A percentile compares a stretch with the other conserved stretches of the same genome.
Conservation (phyloP, 1,140 invertebrate genomes). For the Lepidurus apus region DNA sequence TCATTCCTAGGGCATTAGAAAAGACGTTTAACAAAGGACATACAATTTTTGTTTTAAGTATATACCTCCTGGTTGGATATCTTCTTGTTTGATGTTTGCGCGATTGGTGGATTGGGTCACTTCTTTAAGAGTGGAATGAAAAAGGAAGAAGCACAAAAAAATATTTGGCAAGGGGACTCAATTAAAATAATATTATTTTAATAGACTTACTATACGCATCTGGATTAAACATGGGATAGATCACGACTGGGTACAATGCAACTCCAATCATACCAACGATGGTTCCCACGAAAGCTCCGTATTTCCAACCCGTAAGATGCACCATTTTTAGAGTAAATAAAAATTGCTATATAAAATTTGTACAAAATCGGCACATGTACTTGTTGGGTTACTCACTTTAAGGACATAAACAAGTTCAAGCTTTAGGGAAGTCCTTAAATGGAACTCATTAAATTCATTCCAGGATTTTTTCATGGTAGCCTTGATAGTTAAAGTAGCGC, state of each 20-base stretch:
- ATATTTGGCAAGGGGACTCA: slow-evolving; percentile 11
- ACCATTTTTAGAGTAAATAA: slow-evolving; percentile 40
- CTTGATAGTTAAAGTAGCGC: too few species aligned
- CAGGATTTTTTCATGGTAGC: too few species aligned
- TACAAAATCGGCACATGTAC: neutral
- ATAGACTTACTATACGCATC: slow-evolving; percentile 55
- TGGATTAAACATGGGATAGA: slow-evolving; percentile 59
- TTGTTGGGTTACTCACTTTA: neutral
- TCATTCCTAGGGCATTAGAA: slow-evolving; percentile 58
- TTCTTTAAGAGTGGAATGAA: slow-evolving; percentile 49
- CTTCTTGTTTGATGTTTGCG: slow-evolving; percentile 55
- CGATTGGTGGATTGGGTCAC: slow-evolving; percentile 51
- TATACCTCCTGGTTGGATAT: slow-evolving; percentile 64
- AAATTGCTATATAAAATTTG: neutral
- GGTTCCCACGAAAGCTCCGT: slow-evolving; percentile 52
- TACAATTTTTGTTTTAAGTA: slow-evolving; percentile 34
- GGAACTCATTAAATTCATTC: too few species aligned
- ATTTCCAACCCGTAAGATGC: slow-evolving; percentile 54
- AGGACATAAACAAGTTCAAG: neutral
- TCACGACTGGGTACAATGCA: slow-evolving; percentile 56
- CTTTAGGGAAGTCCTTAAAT: too few species aligned
- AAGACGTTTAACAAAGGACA: slow-evolving; percentile 34
- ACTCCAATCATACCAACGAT: slow-evolving; percentile 53
- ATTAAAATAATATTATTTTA: slow-evolving; percentile 22
- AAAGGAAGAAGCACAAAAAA: slow-evolving; percentile 13